phyloP scores from a whole-genome alignment of 2,797 vertebrate genomes.

The Xiphophorus birchmanni region DNA sequence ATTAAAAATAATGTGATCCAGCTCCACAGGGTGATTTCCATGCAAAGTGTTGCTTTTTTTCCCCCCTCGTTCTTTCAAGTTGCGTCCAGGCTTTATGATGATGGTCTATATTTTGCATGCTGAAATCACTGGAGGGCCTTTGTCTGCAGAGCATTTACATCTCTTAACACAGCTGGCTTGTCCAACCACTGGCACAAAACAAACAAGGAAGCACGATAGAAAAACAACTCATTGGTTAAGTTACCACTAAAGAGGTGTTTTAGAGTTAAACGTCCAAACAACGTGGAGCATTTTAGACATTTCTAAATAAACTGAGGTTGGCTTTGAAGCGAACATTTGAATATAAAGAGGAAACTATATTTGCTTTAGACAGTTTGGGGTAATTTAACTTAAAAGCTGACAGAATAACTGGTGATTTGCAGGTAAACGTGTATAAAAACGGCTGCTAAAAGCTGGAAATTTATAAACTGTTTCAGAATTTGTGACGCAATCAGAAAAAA shows the following conservation, averaged over 20 bases:
- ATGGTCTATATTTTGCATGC: slow-evolving; percentile 79
- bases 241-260: slow-evolving; percentile 82
- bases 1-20: neutral
- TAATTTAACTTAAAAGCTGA: slow-evolving; percentile 15
- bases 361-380: slow-evolving; percentile 49
- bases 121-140: slow-evolving; percentile 72
- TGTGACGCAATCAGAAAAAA: neutral
- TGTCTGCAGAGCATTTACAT: slow-evolving; percentile 81
- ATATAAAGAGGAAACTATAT: slow-evolving; percentile 60
- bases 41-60: neutral
- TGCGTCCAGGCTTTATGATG: slow-evolving; percentile 59
- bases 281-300: slow-evolving; percentile 66
- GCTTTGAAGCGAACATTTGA: slow-evolving; percentile 63
- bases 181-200: slow-evolving; percentile 75
- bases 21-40: slow-evolving; percentile 5
- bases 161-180: slow-evolving; percentile 81
- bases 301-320: slow-evolving; percentile 75
- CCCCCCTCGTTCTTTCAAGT: slow-evolving; percentile 52
- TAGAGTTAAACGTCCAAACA: slow-evolving; percentile 76
- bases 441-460: neutral
- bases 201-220: slow-evolving; percentile 72
- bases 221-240: slow-evolving; percentile 72
- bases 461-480: neutral
- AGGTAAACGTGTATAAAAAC: neutral
- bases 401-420: slow-evolving; percentile 3